Evolutionary conservation across 1,140 invertebrate species (phyloP).

Genomic region (Lasioglossum albipes): DNA sequence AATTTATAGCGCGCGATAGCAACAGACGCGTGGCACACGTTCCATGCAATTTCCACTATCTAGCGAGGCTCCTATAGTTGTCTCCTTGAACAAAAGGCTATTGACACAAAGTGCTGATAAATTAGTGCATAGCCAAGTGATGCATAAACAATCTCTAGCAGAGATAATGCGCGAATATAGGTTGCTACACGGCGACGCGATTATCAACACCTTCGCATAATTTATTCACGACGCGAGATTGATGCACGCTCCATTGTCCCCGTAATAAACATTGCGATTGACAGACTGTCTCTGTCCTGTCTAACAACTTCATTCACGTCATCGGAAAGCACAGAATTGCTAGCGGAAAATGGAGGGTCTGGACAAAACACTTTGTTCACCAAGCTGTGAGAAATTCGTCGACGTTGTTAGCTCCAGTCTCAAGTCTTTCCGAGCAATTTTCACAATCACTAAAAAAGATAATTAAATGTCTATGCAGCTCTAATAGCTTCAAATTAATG

Average conservation of each 20-base stretch:
- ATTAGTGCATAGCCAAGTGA: constrained; percentile 25
- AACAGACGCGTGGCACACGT: background rate
- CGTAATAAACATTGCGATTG: background rate
- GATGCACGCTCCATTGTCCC: background rate
- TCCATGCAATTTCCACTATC: constrained; percentile 11
- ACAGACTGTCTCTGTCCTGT: background rate
- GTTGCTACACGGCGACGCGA: background rate
- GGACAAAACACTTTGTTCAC: too few species aligned
- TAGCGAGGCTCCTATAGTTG: constrained; percentile 13
- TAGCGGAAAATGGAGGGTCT: too few species aligned
- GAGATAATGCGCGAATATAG: constrained; percentile 19
- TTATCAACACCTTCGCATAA: background rate
- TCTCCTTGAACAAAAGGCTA: constrained; percentile 14
- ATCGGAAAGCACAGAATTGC: too few species aligned
- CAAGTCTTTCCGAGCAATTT: too few species aligned
- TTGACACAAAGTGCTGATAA: constrained; percentile 15
- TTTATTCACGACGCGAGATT: background rate
- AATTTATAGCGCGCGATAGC: background rate
- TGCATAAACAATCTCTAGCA: background rate
- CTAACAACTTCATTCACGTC: background rate
- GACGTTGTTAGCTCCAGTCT: too few species aligned
- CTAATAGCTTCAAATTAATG: too few species aligned
- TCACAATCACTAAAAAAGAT: too few species aligned
- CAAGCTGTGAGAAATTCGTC: too few species aligned
- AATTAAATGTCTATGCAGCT: too few species aligned